Percentiles rank a stretch among this genome's conserved stretches.
These are phyloP conservation scores for Mastomys natalensis DNA, from an alignment of 2,113 vertebrate species.

Conservation along the genomic window DNA sequence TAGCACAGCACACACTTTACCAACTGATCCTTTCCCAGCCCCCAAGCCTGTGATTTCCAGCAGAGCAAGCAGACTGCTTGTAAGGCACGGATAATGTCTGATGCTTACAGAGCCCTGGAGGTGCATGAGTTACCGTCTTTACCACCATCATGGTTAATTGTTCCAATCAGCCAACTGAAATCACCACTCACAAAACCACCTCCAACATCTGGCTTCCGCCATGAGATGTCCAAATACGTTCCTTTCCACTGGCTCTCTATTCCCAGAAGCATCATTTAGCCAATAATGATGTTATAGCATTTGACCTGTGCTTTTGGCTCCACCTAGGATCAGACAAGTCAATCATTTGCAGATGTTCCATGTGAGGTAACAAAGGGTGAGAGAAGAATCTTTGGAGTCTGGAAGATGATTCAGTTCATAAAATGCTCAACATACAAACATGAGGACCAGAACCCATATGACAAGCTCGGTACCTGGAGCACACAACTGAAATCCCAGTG, in stretches of 20 bases:
- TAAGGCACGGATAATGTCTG: rapidly evolving
- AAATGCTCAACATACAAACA: background rate
- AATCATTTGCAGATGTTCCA: background rate
- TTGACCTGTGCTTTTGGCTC: background rate
- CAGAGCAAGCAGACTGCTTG: background rate
- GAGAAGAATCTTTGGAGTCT: background rate
- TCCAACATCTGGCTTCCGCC: background rate
- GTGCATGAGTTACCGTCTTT: background rate
- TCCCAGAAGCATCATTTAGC: background rate
- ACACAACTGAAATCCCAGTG: background rate
- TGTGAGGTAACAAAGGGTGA: background rate
- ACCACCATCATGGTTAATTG: background rate
- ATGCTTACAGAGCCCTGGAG: background rate
- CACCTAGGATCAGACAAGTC: background rate
- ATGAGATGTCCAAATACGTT: background rate
- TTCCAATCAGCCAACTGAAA: background rate
- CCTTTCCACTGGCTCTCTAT: background rate
- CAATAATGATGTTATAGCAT: background rate
- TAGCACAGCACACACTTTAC: background rate
- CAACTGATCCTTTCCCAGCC: background rate
- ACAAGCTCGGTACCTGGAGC: background rate
- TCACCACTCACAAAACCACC: background rate
- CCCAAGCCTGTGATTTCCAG: background rate
- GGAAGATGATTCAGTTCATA: background rate
- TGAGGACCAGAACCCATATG: background rate